Percentiles rank a stretch among this genome's conserved stretches.
Evolutionary conservation across 2,888 invertebrate species (phyloP).

Genomic region (Philonicus albiceps): DNA sequence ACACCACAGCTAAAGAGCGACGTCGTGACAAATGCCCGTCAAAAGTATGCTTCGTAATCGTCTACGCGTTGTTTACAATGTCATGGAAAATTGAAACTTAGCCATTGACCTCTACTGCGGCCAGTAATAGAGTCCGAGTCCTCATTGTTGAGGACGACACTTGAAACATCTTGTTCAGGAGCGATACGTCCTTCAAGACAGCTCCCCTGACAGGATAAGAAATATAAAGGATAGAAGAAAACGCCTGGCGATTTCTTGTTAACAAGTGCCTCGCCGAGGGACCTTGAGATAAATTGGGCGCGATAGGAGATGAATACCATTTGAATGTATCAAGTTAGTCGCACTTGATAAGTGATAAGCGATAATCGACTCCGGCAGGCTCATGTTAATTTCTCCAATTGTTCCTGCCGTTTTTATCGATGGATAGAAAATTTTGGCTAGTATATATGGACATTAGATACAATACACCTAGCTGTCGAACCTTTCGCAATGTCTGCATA

Average conservation of each 20-base stretch:
- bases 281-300: slow-evolving; percentile 43
- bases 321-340: slow-evolving; percentile 2
- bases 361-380: not conserved
- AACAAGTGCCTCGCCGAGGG: not conserved
- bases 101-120: slow-evolving; percentile 16
- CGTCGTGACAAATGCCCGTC: not conserved
- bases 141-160: not conserved
- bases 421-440: not conserved
- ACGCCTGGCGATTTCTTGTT: not conserved
- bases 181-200: not conserved
- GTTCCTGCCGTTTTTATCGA: not conserved
- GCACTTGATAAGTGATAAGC: not conserved
- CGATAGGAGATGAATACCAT: slow-evolving; percentile 40
- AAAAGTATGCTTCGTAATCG: not conserved
- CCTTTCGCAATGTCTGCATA: not conserved
- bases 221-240: not conserved
- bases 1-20: not conserved
- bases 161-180: not conserved
- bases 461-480: not conserved
- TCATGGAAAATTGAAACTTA: slow-evolving; percentile 23
- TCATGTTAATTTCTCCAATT: not conserved
- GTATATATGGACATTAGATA: not conserved
- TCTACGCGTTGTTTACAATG: slow-evolving; percentile 28
- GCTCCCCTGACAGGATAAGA: not conserved
- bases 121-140: not conserved